These are phyloP conservation scores for Mirza zaza DNA, from an alignment of 2,113 vertebrate species.

Conservation along the genomic window DNA sequence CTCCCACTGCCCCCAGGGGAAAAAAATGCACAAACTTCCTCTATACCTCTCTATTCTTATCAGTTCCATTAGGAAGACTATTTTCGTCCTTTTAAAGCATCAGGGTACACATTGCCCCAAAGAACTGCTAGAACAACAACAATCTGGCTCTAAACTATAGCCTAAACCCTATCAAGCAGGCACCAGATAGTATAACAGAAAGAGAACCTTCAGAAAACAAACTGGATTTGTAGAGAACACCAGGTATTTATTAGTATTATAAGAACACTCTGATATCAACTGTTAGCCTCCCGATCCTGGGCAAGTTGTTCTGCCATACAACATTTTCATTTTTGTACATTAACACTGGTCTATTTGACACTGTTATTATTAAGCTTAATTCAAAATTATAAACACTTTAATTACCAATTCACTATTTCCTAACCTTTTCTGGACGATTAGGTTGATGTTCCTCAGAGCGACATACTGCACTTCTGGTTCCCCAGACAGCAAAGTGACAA, in stretches of 20 bases:
- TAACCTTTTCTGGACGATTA: conserved; percentile 99
- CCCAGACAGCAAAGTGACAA: conserved; percentile 97
- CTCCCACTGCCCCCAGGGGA: not conserved
- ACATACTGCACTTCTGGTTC: conserved; percentile 99
- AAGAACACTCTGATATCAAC: not conserved
- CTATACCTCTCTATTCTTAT: not conserved
- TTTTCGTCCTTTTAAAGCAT: not conserved
- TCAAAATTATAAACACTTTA: conserved; percentile 51
- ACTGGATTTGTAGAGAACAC: not conserved
- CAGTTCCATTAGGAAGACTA: not conserved
- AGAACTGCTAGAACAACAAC: conserved; percentile 2
- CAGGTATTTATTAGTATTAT: not conserved
- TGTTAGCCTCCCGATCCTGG: not conserved
- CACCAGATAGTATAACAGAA: not conserved
- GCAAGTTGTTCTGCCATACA: not conserved
- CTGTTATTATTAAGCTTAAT: not conserved
- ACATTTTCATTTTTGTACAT: not conserved
- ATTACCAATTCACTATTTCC: conserved; percentile 43
- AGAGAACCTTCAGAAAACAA: not conserved
- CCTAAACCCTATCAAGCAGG: not conserved
- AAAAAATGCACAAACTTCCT: not conserved
- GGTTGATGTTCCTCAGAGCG: conserved; percentile 98
- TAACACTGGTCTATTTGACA: not conserved
- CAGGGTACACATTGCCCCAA: not conserved
- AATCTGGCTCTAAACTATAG: not conserved